These are phyloP conservation scores for Eristalis intricaria DNA, from an alignment of 2,888 invertebrate genomes.

Conservation along the genomic window DNA sequence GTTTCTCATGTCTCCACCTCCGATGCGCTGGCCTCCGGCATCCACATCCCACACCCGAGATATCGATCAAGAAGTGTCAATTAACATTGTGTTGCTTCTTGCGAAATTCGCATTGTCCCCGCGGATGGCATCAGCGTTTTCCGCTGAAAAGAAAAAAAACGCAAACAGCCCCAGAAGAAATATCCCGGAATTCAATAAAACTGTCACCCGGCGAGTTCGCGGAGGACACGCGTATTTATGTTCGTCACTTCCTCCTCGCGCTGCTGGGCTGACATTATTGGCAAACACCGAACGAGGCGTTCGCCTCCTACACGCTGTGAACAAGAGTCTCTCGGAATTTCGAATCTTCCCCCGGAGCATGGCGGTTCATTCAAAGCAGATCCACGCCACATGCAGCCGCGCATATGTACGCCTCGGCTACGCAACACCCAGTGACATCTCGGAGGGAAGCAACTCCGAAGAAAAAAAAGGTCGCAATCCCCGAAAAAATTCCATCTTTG, in stretches of 20 bases:
- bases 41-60: background rate
- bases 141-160: constrained; percentile 8
- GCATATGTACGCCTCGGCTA: too few relatives aligned
- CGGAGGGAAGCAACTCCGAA: background rate
- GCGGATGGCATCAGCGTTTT: constrained; percentile 39
- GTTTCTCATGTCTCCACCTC: background rate
- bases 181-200: constrained; percentile 61
- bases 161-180: background rate
- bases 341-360: constrained; percentile 3
- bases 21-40: background rate
- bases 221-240: constrained; percentile 48
- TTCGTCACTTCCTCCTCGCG: constrained; percentile 52
- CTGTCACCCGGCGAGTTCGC: constrained; percentile 55
- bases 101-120: constrained; percentile 1
- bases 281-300: constrained; percentile 49
- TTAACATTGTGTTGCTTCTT: constrained; percentile 23
- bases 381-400: constrained; percentile 52
- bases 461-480: constrained; percentile 7
- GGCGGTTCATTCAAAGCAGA: constrained; percentile 39
- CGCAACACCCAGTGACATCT: background rate
- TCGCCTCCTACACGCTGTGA: constrained; percentile 45
- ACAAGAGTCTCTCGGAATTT: constrained; percentile 49
- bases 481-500: constrained; percentile 9
- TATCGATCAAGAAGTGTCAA: constrained; percentile 9
- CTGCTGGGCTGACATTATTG: constrained; percentile 46